phyloP scores from a whole-genome alignment of 1,140 invertebrate species.

The Camponotus floridanus region DNA sequence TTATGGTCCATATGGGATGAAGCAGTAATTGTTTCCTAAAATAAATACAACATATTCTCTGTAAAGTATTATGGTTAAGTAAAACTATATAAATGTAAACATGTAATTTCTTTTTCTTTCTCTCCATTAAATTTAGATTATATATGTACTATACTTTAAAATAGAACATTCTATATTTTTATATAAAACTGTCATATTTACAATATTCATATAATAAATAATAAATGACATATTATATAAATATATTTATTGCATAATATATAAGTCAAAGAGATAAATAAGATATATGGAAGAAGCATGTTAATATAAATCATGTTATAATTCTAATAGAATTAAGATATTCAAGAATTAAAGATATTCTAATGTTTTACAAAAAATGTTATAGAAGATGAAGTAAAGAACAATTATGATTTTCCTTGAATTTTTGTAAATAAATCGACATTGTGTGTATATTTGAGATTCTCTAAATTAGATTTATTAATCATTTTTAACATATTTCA shows the following conservation, averaged over 20 bases:
- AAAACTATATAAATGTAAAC: slow-evolving; percentile 16
- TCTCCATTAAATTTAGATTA: not conserved
- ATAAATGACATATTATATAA: slow-evolving; percentile 9
- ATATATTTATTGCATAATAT: slow-evolving; percentile 40
- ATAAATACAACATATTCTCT: not conserved
- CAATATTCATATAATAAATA: slow-evolving; percentile 26
- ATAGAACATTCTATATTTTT: slow-evolving; percentile 40
- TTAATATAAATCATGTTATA: slow-evolving; percentile 13
- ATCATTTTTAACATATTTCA: slow-evolving; percentile 5
- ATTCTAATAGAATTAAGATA: no score
- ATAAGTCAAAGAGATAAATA: not conserved
- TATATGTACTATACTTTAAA: not conserved
- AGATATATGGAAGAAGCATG: not conserved
- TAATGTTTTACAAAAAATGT: not conserved
- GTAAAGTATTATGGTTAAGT: not conserved
- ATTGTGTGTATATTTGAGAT: slow-evolving; percentile 7
- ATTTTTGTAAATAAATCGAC: slow-evolving; percentile 17
- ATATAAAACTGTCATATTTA: not conserved
- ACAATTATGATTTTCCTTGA: not conserved
- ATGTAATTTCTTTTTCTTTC: not conserved
- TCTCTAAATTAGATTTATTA: not conserved
- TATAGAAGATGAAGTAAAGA: not conserved
- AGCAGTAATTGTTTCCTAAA: slow-evolving; percentile 88
- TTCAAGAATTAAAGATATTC: no score
- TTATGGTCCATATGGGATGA: slow-evolving; percentile 98